A percentile compares a stretch with the other conserved stretches of the same genome.
These are phyloP conservation scores for Perca schrenkii DNA, from an alignment of 2,113 vertebrate species.

Conservation along the genomic window DNA sequence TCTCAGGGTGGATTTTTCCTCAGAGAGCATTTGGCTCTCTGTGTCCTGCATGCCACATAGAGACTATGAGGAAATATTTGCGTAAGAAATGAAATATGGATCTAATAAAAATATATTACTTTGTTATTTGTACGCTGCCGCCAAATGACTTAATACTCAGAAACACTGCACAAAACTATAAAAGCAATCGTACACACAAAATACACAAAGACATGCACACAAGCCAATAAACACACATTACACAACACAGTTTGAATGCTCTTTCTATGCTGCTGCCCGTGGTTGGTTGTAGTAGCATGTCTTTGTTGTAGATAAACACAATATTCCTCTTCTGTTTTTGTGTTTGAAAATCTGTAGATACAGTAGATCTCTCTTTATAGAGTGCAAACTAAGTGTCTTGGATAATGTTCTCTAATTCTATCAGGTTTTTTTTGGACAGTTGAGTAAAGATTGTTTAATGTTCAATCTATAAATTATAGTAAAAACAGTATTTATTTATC, in stretches of 20 bases:
- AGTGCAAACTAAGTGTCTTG: constrained; percentile 63
- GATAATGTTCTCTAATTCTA: constrained; percentile 58
- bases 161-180: constrained; percentile 60
- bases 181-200: constrained; percentile 58
- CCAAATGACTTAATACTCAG: constrained; percentile 61
- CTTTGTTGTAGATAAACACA: constrained; percentile 70
- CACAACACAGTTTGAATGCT: constrained; percentile 52
- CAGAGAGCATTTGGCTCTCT: constrained; percentile 26
- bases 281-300: constrained; percentile 79
- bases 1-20: constrained; percentile 56
- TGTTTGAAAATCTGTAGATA: constrained; percentile 71
- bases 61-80: constrained; percentile 52
- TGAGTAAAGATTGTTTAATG: constrained; percentile 71
- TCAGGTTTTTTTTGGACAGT: constrained; percentile 48
- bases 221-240: constrained; percentile 21
- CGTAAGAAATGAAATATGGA: constrained; percentile 58
- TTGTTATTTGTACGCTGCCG: constrained; percentile 68
- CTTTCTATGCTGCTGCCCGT: constrained; percentile 72
- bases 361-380: constrained; percentile 65
- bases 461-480: constrained; percentile 63
- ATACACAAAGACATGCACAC: constrained; percentile 10
- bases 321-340: constrained; percentile 63
- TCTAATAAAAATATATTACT: constrained; percentile 58
- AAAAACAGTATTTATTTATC: constrained; percentile 69
- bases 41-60: constrained; percentile 59